These are phyloP conservation scores for Margaritifera margaritifera DNA, from an alignment of 2,888 invertebrate species.

Conservation along the genomic window DNA sequence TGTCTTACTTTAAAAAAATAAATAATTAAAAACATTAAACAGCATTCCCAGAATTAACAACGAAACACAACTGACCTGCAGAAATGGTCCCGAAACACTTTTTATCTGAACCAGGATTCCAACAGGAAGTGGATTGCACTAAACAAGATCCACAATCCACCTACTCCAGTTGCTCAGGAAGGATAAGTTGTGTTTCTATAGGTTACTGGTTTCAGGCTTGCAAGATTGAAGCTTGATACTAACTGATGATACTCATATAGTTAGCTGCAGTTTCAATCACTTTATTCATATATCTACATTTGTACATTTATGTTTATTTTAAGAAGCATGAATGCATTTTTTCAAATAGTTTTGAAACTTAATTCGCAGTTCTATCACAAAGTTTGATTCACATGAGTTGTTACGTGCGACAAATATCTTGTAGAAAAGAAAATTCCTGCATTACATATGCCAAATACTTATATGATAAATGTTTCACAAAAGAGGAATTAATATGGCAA, in stretches of 20 bases:
- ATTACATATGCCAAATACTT: neutral
- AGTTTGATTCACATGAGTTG: too few relatives aligned
- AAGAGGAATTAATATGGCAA: neutral
- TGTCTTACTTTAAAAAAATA: neutral
- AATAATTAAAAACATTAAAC: neutral
- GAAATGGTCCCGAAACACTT: neutral
- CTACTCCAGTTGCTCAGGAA: slow-evolving; percentile 36
- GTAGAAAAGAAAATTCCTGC: neutral
- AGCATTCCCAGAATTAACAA: neutral
- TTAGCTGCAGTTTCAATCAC: neutral
- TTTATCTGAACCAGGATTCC: slow-evolving; percentile 12
- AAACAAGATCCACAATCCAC: slow-evolving; percentile 35
- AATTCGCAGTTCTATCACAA: too few relatives aligned
- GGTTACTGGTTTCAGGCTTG: slow-evolving; percentile 33
- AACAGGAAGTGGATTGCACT: slow-evolving; percentile 35
- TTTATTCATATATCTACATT: neutral
- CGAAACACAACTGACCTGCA: neutral
- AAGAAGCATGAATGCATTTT: too few relatives aligned
- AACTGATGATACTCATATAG: slow-evolving; percentile 22
- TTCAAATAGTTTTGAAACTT: too few relatives aligned
- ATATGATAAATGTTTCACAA: neutral
- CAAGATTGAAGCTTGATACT: slow-evolving; percentile 37
- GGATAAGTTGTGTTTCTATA: slow-evolving; percentile 44
- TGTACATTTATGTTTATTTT: too few relatives aligned
- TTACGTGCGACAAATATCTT: neutral